A percentile compares a stretch with the other conserved stretches of the same genome.
phyloP scores from a whole-genome alignment of 2,888 invertebrate genomes.

The Liposcelis brunnea region DNA sequence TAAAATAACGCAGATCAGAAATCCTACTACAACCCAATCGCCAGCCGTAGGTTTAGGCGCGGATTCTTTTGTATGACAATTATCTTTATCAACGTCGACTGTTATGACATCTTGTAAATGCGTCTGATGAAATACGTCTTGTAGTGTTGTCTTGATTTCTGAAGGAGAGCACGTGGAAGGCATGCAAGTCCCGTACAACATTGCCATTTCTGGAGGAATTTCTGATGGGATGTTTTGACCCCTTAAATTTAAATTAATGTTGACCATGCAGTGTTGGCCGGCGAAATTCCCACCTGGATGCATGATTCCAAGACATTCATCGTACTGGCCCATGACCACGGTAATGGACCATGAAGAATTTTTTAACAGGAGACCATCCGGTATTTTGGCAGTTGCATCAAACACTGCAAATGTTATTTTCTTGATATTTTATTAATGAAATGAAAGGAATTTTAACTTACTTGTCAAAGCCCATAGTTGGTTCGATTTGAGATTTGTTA shows the following conservation, averaged over 20 bases:
- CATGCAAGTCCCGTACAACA: background rate
- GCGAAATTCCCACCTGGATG: background rate
- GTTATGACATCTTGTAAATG: too few relatives aligned
- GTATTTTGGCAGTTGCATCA: slow-evolving; percentile 4
- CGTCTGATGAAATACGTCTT: background rate
- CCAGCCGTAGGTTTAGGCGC: too few relatives aligned
- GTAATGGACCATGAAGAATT: background rate
- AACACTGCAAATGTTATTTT: slow-evolving; percentile 3
- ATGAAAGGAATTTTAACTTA: too few relatives aligned
- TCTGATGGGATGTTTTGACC: background rate
- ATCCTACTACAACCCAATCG: too few relatives aligned
- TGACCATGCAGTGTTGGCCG: slow-evolving; percentile 4
- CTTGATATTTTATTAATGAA: too few relatives aligned
- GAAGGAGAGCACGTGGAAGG: background rate
- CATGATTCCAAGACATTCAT: background rate
- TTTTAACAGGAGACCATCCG: background rate
- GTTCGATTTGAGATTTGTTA: too few relatives aligned
- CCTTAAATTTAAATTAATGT: background rate
- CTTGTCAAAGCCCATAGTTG: too few relatives aligned
- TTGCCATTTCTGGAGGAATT: background rate
- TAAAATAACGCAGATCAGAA: too few relatives aligned
- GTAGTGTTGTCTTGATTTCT: background rate
- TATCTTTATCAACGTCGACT: too few relatives aligned
- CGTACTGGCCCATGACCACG: background rate
- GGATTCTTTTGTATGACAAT: too few relatives aligned